phyloP scores from a whole-genome alignment of 1,140 invertebrate genomes.

The Leucophenga varia region DNA sequence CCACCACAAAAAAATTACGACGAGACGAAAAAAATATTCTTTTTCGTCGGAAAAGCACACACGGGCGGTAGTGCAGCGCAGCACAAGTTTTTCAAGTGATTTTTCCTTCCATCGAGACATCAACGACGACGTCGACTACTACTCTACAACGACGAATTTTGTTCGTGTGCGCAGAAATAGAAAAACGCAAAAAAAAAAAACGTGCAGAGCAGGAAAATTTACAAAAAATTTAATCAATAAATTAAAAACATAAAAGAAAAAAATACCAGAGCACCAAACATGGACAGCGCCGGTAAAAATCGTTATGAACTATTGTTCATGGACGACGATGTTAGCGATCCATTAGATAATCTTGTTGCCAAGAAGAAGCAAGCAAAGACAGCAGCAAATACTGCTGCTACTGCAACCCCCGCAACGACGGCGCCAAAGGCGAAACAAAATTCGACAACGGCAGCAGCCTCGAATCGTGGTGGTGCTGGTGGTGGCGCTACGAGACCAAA shows the following conservation, averaged over 20 bases:
- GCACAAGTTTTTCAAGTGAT: no score
- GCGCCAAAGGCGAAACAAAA: conserved; percentile 23
- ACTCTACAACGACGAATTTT: conserved; percentile 24
- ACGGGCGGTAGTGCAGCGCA: conserved; percentile 1
- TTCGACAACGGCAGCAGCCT: conserved; percentile 8
- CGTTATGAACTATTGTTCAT: conserved; percentile 88
- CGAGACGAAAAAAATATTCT: conserved; percentile 18
- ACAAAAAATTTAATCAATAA: conserved; percentile 9
- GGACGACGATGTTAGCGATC: conserved; percentile 83
- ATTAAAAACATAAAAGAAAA: conserved; percentile 7
- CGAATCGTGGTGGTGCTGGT: no score
- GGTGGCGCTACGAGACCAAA: conserved; percentile 37
- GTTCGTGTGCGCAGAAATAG: conserved; percentile 20
- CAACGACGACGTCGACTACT: conserved; percentile 1
- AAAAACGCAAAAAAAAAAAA: conserved; percentile 23
- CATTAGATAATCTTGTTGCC: conserved; percentile 81
- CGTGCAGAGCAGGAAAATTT: conserved; percentile 14
- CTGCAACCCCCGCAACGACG: conserved; percentile 18
- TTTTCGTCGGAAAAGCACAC: background rate
- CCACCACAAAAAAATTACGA: conserved; percentile 41
- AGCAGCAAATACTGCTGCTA: conserved; percentile 19
- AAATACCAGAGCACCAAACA: conserved; percentile 53
- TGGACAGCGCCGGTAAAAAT: conserved; percentile 94
- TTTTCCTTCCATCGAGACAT: conserved; percentile 9
- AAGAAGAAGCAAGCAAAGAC: conserved; percentile 67